These are phyloP conservation scores for Pelobates cultripes DNA, from an alignment of 2,797 vertebrate species.

Conservation along the genomic window DNA sequence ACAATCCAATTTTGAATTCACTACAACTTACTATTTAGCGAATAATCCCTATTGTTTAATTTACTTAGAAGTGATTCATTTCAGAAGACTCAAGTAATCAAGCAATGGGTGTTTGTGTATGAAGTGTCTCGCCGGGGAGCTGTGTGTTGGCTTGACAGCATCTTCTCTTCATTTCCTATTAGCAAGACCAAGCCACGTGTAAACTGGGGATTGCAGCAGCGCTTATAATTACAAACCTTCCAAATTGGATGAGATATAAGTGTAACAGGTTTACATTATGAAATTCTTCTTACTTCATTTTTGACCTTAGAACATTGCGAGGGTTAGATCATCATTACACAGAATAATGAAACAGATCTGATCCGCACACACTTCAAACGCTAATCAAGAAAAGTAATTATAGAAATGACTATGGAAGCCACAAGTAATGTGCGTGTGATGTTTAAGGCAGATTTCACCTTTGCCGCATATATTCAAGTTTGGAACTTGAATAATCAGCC, in stretches of 20 bases:
- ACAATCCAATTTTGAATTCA: too few species aligned
- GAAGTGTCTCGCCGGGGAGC: conserved; percentile 41
- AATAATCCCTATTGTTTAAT: too few species aligned
- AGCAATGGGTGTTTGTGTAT: conserved; percentile 44
- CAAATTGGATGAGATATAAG: conserved; percentile 54
- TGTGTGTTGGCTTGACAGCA: conserved; percentile 14
- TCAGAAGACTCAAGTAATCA: conserved; percentile 43
- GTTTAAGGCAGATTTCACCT: conserved; percentile 48
- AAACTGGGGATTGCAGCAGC: conserved; percentile 31
- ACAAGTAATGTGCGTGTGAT: conserved; percentile 45
- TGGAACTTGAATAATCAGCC: conserved; percentile 39
- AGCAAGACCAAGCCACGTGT: conserved; percentile 32
- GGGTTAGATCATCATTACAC: conserved; percentile 52
- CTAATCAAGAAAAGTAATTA: conserved; percentile 57
- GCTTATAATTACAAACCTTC: conserved; percentile 48
- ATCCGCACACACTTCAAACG: conserved; percentile 49
- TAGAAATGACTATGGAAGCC: conserved; percentile 50
- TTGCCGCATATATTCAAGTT: conserved; percentile 38
- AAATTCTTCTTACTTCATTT: conserved; percentile 51
- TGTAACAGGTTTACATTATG: conserved; percentile 54
- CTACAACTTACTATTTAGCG: too few species aligned
- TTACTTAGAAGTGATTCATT: conserved; percentile 26
- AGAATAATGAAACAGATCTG: conserved; percentile 55
- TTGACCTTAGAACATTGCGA: conserved; percentile 54
- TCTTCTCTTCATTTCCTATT: conserved; percentile 33